These are phyloP conservation scores for Etheostoma nigrum DNA, from an alignment of 2,797 vertebrate genomes.

Conservation along the genomic window DNA sequence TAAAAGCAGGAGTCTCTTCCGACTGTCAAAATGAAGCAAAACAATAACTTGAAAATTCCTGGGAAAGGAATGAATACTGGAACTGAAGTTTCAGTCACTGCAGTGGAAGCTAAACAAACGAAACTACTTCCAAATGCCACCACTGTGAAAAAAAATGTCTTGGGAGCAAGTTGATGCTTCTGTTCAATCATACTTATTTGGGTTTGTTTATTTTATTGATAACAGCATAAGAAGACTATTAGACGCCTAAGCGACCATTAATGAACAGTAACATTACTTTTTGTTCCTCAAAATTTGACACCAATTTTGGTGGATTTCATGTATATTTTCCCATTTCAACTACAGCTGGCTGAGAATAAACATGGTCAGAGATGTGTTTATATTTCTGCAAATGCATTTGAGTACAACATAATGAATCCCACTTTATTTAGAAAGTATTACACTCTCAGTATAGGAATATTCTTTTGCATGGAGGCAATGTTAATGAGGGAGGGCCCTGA, in stretches of 20 bases:
- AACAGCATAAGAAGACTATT: not conserved
- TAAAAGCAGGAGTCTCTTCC: too few species aligned
- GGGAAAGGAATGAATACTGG: not conserved
- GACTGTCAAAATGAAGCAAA: too few species aligned
- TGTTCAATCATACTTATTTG: not conserved
- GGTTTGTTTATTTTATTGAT: not conserved
- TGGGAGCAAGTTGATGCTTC: not conserved
- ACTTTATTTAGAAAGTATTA: not conserved
- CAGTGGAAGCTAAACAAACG: slow-evolving; percentile 4
- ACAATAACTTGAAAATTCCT: not conserved
- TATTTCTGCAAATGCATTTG: not conserved
- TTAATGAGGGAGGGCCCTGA: not conserved
- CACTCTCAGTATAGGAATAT: not conserved
- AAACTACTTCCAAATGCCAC: not conserved
- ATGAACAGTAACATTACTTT: not conserved
- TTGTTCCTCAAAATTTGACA: too few species aligned
- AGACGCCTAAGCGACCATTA: not conserved
- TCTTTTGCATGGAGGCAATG: not conserved
- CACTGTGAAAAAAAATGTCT: not conserved
- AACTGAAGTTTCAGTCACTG: not conserved
- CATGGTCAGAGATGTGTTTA: not conserved
- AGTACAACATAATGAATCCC: not conserved
- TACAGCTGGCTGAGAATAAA: not conserved
- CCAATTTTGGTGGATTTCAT: not conserved
- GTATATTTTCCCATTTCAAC: not conserved